Evolutionary conservation across 2,888 invertebrate genomes (phyloP), one percentile per base, ranked within the genome.

Genomic region (Brachypalpus laphriformis): DNA sequence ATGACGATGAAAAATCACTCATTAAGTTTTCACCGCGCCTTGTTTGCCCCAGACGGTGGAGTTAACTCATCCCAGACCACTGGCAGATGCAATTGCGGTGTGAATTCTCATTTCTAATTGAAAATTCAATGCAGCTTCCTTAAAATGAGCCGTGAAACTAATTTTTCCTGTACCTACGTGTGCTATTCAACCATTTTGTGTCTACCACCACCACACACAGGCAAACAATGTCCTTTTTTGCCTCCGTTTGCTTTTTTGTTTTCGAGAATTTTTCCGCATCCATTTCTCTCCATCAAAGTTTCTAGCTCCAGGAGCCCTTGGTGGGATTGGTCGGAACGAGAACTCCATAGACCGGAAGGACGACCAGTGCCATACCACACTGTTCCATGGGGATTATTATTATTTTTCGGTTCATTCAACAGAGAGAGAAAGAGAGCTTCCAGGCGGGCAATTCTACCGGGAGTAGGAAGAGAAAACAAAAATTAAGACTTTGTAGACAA

Each of bases 341-440:
- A 77, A 37, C 34, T 40, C 16, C 28, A 65, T 4, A 45, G 45
- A 51, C 74, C 75, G 70, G 65, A 85, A 75, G 51, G 40, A 61
- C 59, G 56, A 49, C 57, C 74, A 63, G 42, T 25, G 49, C 82
- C 74, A 74, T 56, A 71, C 70, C 76, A 34, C 20, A 9, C 28
- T 66, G 45, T 57, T 81, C 80, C 81, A 70, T 75, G 51, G 83
- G 74, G 74, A 85, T 85, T 85, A 85, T 85, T 85, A 81, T 85
- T 85, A 85, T 85, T 85, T 85, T 85, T 81, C 75, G 68, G 83
- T 85, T 85, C 83, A 85, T 85, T 85, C 81, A 85, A 80, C 80
- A 80, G 20, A 74, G 66, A 66, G 49, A 66, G 37, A 34, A 63
- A 54, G 2, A 18, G n/a, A 16, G 2, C 45, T 25, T 42, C 20